Evolutionary conservation across 2,797 vertebrate species (phyloP), one percentile per base, ranked within the genome.

Genomic region (Coregonus suidteri): DNA sequence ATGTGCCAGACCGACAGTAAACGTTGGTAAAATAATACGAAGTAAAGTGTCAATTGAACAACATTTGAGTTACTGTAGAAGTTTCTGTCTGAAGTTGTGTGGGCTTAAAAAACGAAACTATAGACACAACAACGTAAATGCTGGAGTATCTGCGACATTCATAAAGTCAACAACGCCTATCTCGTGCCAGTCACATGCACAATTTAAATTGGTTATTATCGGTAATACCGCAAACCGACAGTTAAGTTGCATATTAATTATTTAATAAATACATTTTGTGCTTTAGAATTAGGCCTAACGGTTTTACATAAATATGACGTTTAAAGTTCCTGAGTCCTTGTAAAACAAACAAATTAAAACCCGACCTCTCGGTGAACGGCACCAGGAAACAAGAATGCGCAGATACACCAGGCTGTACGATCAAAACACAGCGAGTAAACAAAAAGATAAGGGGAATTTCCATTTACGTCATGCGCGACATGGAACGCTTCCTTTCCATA

Each of bases 391-490:
- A 68, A 34, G 6, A 18, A 68, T 37, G 66, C 70, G 51, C 51
- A 20, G 51, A 52, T 71, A 53, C 34, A 65, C 13, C 7, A 47
- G 31, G 47, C 37, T 64, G 54, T 53, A 6, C 13, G 77, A 73
- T 81, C 74, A 71, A 31, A 70, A 1, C 53, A 69, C 68, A 15
- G 31, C 73, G 52, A 59, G 31, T 75, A 62, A 53, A 67, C 25
- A 20, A 6, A 65, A 6, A 1, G 18, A 70, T 34, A 13, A 37
- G 92, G 93, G 93, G 83, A 84, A 91, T 94, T 94, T 94, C 94
- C 93, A 85, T 0, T 89, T 87, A 90, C 92, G 92, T 92, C 89
- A 91, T 2, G 35, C 3, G 6, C 67, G 14, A n/a, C 56, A 30
- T 47, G 18, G 20, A 47, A 34, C 52, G 37, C 25, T 34, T 72